phyloP scores from a whole-genome alignment of 2,888 invertebrate genomes.

The Taenaris catops region DNA sequence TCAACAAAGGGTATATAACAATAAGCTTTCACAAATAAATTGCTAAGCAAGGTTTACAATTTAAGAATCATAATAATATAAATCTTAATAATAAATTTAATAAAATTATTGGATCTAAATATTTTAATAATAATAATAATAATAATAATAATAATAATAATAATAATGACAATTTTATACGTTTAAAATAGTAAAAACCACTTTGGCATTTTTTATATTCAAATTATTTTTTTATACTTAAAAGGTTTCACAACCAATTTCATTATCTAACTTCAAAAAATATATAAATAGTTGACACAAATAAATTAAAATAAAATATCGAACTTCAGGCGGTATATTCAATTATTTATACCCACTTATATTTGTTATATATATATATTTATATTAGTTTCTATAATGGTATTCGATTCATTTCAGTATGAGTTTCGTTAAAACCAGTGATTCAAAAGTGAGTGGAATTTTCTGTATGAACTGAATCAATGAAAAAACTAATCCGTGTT shows the following conservation, averaged over 20 bases:
- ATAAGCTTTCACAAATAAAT: constrained; percentile 44
- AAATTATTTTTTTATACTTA: background rate
- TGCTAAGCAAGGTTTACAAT: constrained; percentile 49
- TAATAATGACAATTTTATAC: no score
- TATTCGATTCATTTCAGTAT: no score
- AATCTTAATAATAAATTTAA: constrained; percentile 23
- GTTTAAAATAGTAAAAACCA: constrained; percentile 7
- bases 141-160: constrained; percentile 17
- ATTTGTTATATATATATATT: no score
- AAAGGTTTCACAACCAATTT: constrained; percentile 22
- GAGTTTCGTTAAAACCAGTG: no score
- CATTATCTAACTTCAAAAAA: background rate
- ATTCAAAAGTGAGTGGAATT: no score
- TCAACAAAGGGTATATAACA: constrained; percentile 51
- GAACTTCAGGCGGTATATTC: no score
- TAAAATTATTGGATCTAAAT: constrained; percentile 16
- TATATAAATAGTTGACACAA: no score
- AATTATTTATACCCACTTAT: no score
- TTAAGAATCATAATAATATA: constrained; percentile 28
- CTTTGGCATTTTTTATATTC: constrained; percentile 9
- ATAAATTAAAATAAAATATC: no score
- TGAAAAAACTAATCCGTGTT: no score
- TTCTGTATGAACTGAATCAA: no score
- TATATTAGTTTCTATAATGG: no score
- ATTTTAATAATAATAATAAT: constrained; percentile 16